phyloP scores from a whole-genome alignment of 2,888 invertebrate genomes.

The Hydrotaea cyrtoneurina region DNA sequence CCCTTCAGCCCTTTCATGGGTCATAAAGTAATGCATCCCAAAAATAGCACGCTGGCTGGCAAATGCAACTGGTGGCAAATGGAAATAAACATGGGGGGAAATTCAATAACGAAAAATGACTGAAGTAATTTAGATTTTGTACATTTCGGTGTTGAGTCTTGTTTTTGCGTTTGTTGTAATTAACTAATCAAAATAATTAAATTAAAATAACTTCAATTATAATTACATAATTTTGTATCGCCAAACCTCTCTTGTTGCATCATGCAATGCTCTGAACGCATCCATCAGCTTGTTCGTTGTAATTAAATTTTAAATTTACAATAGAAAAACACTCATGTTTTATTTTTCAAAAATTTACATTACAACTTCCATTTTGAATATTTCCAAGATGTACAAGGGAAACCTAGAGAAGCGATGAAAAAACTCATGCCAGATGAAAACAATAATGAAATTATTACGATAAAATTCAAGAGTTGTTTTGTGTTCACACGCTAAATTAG shows the following conservation, averaged over 20 bases:
- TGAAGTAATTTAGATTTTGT: no score
- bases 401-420: not conserved
- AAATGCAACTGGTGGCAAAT: conserved; percentile 12
- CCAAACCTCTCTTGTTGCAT: no score
- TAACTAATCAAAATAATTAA: no score
- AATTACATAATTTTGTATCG: no score
- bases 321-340: not conserved
- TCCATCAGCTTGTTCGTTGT: no score
- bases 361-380: not conserved
- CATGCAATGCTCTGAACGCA: no score
- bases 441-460: conserved; percentile 24
- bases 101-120: no score
- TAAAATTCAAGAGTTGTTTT: not conserved
- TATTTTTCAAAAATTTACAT: not conserved
- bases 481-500: conserved; percentile 61
- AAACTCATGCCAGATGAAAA: not conserved
- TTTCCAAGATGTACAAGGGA: not conserved
- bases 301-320: conserved; percentile 3
- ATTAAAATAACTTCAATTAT: no score
- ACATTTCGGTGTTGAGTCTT: no score
- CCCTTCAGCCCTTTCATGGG: not conserved
- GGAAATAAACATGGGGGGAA: not conserved
- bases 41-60: not conserved
- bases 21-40: not conserved
- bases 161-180: no score